phyloP scores from a whole-genome alignment of 2,113 vertebrate species.

The Erythrolamprus reginae region DNA sequence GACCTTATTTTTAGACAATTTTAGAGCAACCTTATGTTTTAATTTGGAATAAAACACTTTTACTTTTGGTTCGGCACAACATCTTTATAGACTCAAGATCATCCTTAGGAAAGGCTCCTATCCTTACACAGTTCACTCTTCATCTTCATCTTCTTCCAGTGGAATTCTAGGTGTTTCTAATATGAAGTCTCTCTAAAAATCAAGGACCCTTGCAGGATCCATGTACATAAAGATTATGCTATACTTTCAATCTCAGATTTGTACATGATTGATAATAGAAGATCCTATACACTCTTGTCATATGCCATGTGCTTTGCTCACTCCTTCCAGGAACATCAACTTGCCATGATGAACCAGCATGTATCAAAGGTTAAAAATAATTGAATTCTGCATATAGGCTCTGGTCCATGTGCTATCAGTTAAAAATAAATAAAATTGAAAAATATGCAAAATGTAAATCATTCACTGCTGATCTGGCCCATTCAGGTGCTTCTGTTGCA shows the following conservation, averaged over 20 bases:
- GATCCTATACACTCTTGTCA: neutral
- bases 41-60: neutral
- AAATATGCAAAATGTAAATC: neutral
- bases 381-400: neutral
- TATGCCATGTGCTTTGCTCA: neutral
- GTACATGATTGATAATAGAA: neutral
- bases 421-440: neutral
- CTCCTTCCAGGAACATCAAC: neutral
- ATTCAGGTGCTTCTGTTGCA: constrained; percentile 1
- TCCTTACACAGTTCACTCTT: neutral
- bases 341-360: neutral
- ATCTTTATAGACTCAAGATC: neutral
- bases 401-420: neutral
- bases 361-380: neutral
- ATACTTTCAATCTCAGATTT: neutral
- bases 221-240: neutral
- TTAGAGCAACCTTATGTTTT: neutral
- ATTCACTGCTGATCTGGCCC: neutral
- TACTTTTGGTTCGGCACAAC: neutral
- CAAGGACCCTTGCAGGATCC: neutral
- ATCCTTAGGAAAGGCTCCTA: neutral
- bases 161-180: neutral
- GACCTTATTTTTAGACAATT: neutral
- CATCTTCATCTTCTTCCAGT: neutral
- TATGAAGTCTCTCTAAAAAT: neutral